Base-by-base conservation (phyloP, 1,140 invertebrate species). In the Ericerus pela region DNA sequence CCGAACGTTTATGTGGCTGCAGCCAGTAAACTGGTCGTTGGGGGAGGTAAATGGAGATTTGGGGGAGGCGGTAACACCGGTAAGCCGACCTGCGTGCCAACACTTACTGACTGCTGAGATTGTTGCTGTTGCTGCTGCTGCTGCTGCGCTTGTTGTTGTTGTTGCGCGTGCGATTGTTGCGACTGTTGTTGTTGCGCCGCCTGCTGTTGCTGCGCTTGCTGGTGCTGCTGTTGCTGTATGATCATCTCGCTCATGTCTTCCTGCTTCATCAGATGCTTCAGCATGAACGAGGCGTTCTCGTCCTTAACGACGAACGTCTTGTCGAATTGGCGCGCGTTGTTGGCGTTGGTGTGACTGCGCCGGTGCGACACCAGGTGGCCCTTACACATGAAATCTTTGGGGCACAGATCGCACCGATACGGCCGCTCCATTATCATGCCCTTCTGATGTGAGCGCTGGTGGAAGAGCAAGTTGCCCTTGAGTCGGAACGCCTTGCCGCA, bases 381-480 rank as follows among this genome's bases (percentile, higher is more conserved):
- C 75, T 97, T 96, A 68, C 92, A 85, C 70, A 95, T 84, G 73
- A 99, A 99, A 62, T 93, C 88, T 70, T 98, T 98, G 26, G 88
- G 85, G 66, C 95, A 98, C 41, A 96, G 77, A 63, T 97, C 93
- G 69, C 95, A 98, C 26, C 86, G 77, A 71, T 91, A 97, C 0
- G 92, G 91, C 56, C 93, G 72, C 65, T 94, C 87, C 58, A 88
- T 84, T 27, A 85, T 85, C 58, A 77, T 76, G 24, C 80, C 80
- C 66, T 87, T 87, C 64, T 85, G 85, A 72, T 98, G 95, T 28
- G 92, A 96, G 33, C 93, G 76, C 72, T 95, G 90, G 71, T 97
- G 94, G 53, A 66, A 66, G 52, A 66, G 58, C 24, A 66, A 58
- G 54, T 65, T 66, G 37, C 65, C 65, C 57, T 64, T 65, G n/a